phyloP scores from a whole-genome alignment of 2,888 invertebrate genomes.

The Charanyca ferruginea region DNA sequence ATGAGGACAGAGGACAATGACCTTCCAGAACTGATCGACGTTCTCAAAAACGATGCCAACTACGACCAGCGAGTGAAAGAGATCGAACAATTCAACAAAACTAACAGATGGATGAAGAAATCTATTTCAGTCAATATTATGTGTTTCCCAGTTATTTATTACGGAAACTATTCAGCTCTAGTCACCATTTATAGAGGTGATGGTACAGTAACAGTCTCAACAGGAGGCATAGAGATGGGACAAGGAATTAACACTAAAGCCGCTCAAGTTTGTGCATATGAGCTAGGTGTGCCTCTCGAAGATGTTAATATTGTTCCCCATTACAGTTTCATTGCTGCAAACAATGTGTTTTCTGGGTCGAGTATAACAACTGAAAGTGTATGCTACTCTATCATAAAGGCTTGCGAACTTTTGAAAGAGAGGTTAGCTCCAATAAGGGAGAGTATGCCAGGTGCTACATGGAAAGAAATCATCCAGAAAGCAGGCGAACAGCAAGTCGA shows the following conservation, averaged over 20 bases:
- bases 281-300: slow-evolving; percentile 93
- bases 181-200: slow-evolving; percentile 93
- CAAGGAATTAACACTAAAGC: slow-evolving; percentile 96
- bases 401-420: slow-evolving; percentile 91
- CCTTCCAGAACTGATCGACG: slow-evolving; percentile 89
- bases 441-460: slow-evolving; percentile 85
- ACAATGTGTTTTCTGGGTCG: slow-evolving; percentile 92
- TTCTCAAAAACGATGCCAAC: slow-evolving; percentile 88
- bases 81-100: slow-evolving; percentile 91
- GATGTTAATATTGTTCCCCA: slow-evolving; percentile 92
- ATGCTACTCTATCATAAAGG: slow-evolving; percentile 90
- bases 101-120: slow-evolving; percentile 95
- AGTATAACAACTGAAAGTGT: slow-evolving; percentile 93
- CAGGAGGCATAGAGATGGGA: slow-evolving; percentile 94
- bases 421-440: slow-evolving; percentile 91
- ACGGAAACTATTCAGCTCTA: slow-evolving; percentile 91
- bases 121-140: slow-evolving; percentile 93
- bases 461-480: slow-evolving; percentile 91
- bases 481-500: slow-evolving; percentile 91
- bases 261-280: slow-evolving; percentile 94
- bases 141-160: slow-evolving; percentile 91
- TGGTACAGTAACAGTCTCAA: slow-evolving; percentile 93
- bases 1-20: slow-evolving; percentile 86
- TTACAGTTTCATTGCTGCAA: slow-evolving; percentile 91
- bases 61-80: slow-evolving; percentile 88